Evolutionary conservation across 2,113 vertebrate genomes (phyloP), one percentile per base, ranked within the genome.

Genomic region (Orthonyx spaldingii): DNA sequence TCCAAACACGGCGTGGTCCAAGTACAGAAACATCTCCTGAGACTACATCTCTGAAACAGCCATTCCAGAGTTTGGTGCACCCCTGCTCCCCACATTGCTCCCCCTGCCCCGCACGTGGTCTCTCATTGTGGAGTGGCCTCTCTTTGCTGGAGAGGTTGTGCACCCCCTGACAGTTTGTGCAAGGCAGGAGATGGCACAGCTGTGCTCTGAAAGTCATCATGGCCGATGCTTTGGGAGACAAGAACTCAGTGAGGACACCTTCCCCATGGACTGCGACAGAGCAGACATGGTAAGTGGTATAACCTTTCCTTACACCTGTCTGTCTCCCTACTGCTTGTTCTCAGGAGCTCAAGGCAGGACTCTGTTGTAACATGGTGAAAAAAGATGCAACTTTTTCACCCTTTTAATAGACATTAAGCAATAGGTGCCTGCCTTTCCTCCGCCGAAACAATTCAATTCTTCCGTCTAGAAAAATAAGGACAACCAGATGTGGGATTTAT

Each of bases 101-200:
- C 22, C 71, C 3, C 18, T 74, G 50, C 56, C 32, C 19, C 0
- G 0, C 2, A 1, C 4, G 3, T 39, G 26, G 44, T 69, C 3
- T 0, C 10, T 63, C 50, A 3, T 1, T 20, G 6, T 9, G 5
- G 32, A 60, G 35, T 27, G 57, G 44, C 39, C 69, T 81, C 28
- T 28, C 39, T 49, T 33, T 11, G 4, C 11, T 53, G 59, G 26
- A 52, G 41, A 28, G 23, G 16, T 32, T 23, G 10, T 15, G 32
- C 30, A 37, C 10, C 14, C 42, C 16, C 44, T 41, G 64, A 12
- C 0, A 4, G 4, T 47, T 35, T 60, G 30, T 20, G 68, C 69
- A 27, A 23, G 37, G 37, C 49, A 46, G 69, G 39, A 61, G 12
- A 21, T 19, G 28, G 47, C 69, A 18, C 13, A 47, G 27, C 19